phyloP scores from a whole-genome alignment of 2,888 invertebrate genomes.

The Dexiosoma caninum region DNA sequence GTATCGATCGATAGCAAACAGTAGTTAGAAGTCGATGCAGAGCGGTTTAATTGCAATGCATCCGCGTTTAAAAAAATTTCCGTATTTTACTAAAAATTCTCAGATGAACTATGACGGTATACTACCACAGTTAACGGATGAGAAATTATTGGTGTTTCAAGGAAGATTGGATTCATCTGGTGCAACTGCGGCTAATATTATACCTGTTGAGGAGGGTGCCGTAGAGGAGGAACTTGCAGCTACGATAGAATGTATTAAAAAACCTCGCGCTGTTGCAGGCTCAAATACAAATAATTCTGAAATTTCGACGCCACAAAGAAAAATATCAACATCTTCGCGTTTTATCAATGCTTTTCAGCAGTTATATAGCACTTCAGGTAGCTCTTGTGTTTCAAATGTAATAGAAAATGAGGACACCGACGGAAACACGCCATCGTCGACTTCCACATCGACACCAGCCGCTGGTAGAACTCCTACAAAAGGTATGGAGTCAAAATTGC shows the following conservation, averaged over 20 bases:
- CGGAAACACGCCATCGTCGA: slow-evolving; percentile 61
- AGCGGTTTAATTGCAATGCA: slow-evolving; percentile 37
- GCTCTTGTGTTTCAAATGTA: slow-evolving; percentile 53
- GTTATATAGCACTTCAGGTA: slow-evolving; percentile 69
- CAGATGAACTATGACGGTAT: slow-evolving; percentile 78
- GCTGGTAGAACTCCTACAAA: slow-evolving; percentile 77
- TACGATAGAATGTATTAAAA: slow-evolving; percentile 70
- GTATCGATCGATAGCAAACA: slow-evolving; percentile 11
- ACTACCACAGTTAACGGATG: slow-evolving; percentile 75
- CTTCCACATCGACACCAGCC: slow-evolving; percentile 67
- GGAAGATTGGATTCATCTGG: slow-evolving; percentile 35
- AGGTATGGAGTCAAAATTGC: slow-evolving; percentile 88
- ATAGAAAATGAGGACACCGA: slow-evolving; percentile 56
- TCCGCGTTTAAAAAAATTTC: slow-evolving; percentile 45
- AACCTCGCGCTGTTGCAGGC: slow-evolving; percentile 18
- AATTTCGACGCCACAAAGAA: slow-evolving; percentile 75
- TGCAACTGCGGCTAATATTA: slow-evolving; percentile 50
- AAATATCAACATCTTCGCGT: slow-evolving; percentile 77
- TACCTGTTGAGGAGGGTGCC: slow-evolving; percentile 68
- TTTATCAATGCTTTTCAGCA: slow-evolving; percentile 77
- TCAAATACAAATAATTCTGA: slow-evolving; percentile 65
- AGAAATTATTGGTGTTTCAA: slow-evolving; percentile 72
- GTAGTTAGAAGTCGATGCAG: not conserved
- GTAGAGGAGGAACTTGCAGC: slow-evolving; percentile 73
- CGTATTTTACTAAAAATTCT: slow-evolving; percentile 49